phyloP scores from a whole-genome alignment of 2,113 vertebrate genomes.

The Shinisaurus crocodilurus region DNA sequence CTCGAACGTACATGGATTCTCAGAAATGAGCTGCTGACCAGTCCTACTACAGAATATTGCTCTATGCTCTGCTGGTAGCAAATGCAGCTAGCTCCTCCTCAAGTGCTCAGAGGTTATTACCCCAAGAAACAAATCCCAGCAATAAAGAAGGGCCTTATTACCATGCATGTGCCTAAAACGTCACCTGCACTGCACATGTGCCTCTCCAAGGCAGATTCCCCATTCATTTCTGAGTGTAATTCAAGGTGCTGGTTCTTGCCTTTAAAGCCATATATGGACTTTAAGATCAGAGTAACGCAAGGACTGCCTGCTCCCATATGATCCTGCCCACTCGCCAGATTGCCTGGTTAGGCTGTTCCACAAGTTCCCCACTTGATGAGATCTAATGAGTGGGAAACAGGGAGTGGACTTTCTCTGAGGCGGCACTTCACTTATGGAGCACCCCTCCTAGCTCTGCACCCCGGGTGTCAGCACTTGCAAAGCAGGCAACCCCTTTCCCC shows the following conservation, averaged over 20 bases:
- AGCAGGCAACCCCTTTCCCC: too few relatives aligned
- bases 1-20: not conserved
- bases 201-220: not conserved
- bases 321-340: not conserved
- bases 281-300: not conserved
- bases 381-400: too few relatives aligned
- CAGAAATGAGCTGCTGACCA: not conserved
- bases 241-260: too few relatives aligned
- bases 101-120: not conserved
- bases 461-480: not conserved
- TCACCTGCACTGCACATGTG: not conserved
- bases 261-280: too few relatives aligned
- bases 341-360: not conserved
- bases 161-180: not conserved
- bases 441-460: not conserved
- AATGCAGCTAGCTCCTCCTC: too few relatives aligned
- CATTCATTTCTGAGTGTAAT: not conserved
- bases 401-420: not conserved
- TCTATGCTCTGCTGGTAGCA: not conserved
- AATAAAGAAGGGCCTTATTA: not conserved
- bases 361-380: not conserved
- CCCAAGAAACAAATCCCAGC: not conserved
- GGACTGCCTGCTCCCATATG: not conserved
- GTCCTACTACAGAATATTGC: not conserved
- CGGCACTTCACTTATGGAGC: not conserved